phyloP scores from a whole-genome alignment of 2,888 invertebrate species.

The Troglohyphantes excavatus region DNA sequence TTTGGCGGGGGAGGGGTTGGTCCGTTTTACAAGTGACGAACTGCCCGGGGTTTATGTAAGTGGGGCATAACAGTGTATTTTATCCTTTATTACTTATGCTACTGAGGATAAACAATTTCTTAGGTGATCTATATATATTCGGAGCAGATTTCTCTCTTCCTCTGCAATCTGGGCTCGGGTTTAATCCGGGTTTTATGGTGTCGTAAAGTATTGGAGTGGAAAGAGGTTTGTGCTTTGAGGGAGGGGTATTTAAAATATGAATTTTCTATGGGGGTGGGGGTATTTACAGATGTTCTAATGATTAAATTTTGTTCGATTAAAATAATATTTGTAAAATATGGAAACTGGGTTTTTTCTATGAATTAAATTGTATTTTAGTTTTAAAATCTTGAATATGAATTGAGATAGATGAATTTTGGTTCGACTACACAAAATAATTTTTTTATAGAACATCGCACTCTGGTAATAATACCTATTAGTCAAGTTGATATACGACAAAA shows the following conservation, averaged over 20 bases:
- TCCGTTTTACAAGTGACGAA: slow-evolving; percentile 78
- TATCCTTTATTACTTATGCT: slow-evolving; percentile 79
- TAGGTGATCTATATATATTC: slow-evolving; percentile 72
- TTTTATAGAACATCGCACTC: no score
- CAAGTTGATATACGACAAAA: no score
- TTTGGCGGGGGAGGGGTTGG: slow-evolving; percentile 8
- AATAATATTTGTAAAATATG: no score
- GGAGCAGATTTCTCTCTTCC: slow-evolving; percentile 59
- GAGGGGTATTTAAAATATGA: neutral
- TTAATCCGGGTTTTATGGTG: slow-evolving; percentile 70
- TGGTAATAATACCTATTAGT: no score
- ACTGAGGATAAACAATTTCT: slow-evolving; percentile 75
- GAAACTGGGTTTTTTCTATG: no score
- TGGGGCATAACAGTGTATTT: slow-evolving; percentile 78
- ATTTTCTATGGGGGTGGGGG: neutral
- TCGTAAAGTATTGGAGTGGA: slow-evolving; percentile 62
- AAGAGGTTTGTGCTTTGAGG: slow-evolving; percentile 7
- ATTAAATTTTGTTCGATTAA: no score
- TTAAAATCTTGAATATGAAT: no score
- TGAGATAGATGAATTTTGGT: no score
- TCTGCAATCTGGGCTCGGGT: slow-evolving; percentile 24
- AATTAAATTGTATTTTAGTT: no score
- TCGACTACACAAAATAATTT: no score
- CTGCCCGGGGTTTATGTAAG: slow-evolving; percentile 78
- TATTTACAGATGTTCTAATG: no score